These are phyloP conservation scores for Sciurus niger DNA, from an alignment of 2,113 vertebrate genomes.

Conservation along the genomic window DNA sequence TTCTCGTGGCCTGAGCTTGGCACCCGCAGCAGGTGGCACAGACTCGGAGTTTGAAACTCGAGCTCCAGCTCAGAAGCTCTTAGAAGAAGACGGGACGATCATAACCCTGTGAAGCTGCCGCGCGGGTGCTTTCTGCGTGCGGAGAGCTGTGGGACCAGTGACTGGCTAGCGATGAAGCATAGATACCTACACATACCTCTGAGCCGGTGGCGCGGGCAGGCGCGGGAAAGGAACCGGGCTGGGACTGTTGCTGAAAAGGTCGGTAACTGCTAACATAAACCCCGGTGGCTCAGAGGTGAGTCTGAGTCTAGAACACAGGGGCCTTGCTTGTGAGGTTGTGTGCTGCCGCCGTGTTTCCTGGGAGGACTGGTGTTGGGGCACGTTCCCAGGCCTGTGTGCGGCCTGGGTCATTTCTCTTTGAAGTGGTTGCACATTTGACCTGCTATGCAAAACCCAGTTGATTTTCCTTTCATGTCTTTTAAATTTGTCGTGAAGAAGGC, in stretches of 20 bases:
- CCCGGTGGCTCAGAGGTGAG: conserved; percentile 56
- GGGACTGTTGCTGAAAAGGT: conserved; percentile 45
- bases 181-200: conserved; percentile 78
- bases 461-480: conserved; percentile 65
- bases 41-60: conserved; percentile 84
- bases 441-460: conserved; percentile 64
- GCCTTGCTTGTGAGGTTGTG: conserved; percentile 70
- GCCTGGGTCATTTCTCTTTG: background rate
- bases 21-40: conserved; percentile 82
- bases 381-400: background rate
- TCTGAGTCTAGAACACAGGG: conserved; percentile 78
- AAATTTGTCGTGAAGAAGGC: conserved; percentile 82
- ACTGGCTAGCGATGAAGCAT: conserved; percentile 59
- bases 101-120: conserved; percentile 93
- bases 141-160: conserved; percentile 68
- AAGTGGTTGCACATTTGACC: conserved; percentile 63
- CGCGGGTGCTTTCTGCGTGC: background rate
- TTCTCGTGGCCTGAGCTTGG: conserved; percentile 85
- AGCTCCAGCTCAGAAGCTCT: conserved; percentile 85
- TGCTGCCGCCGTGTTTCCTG: conserved; percentile 71
- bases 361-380: conserved; percentile 56
- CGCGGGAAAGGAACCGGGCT: background rate
- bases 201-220: conserved; percentile 76
- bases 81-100: conserved; percentile 98
- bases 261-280: conserved; percentile 62